Evolutionary conservation across 2,888 invertebrate genomes (phyloP).

Genomic region (Latrodectus elegans): DNA sequence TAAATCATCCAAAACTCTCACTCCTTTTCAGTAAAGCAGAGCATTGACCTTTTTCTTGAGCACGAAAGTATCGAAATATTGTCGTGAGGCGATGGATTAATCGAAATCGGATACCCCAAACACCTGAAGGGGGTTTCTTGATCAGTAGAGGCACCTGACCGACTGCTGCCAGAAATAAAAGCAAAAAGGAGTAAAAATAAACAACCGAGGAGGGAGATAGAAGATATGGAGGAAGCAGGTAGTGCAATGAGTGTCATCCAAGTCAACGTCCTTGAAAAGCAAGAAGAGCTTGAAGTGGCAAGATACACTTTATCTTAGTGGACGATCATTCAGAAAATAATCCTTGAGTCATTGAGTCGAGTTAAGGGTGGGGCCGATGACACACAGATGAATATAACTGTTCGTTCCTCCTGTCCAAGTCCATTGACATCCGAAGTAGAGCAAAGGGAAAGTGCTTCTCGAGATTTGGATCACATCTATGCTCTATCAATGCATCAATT

Average conservation of each 20-base stretch:
- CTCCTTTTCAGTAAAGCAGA: background rate
- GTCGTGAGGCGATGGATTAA: background rate
- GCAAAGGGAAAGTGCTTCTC: conserved; percentile 58
- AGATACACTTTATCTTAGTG: conserved; percentile 17
- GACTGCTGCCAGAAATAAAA: conserved; percentile 25
- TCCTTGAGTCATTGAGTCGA: conserved; percentile 62
- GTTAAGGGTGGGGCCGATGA: conserved; percentile 65
- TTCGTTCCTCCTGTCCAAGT: conserved; percentile 44
- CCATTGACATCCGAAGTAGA: conserved; percentile 65
- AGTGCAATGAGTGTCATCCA: conserved; percentile 56
- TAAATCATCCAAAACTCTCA: background rate
- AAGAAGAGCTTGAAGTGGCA: conserved; percentile 28
- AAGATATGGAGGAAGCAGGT: conserved; percentile 58
- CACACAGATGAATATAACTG: conserved; percentile 60
- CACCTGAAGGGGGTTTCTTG: background rate
- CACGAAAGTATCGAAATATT: no score
- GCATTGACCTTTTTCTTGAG: background rate
- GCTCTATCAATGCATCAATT: conserved; percentile 40
- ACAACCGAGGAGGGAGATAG: conserved; percentile 18
- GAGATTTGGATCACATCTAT: conserved; percentile 46
- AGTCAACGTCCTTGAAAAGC: conserved; percentile 68
- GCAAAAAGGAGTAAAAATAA: conserved; percentile 8
- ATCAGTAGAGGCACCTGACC: conserved; percentile 27
- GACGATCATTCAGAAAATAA: conserved; percentile 50
- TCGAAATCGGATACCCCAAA: conserved; percentile 20